phyloP scores from a whole-genome alignment of 2,888 invertebrate species.

The Corbicula japonica region DNA sequence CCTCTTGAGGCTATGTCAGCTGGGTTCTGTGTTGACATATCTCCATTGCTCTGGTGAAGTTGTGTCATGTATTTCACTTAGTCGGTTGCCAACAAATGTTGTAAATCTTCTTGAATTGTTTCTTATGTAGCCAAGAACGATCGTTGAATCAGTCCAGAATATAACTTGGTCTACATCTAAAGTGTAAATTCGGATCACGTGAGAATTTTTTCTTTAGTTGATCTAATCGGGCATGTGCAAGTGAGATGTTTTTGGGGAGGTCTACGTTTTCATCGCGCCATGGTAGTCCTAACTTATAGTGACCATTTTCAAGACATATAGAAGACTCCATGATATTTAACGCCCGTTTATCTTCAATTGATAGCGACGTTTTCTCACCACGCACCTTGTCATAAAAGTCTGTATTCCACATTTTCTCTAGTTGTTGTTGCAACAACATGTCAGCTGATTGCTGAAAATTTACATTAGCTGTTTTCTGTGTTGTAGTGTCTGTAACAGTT shows the following conservation, averaged over 20 bases:
- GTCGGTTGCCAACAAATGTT: constrained; percentile 52
- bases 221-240: neutral
- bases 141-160: constrained; percentile 55
- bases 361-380: neutral
- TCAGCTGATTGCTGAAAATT: neutral
- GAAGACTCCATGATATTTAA: constrained; percentile 13
- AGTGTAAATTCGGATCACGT: constrained; percentile 10
- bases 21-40: constrained; percentile 41
- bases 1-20: constrained; percentile 47
- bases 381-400: neutral
- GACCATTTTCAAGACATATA: constrained; percentile 10
- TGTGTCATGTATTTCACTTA: constrained; percentile 27
- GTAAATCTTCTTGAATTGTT: constrained; percentile 48
- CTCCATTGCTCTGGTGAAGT: constrained; percentile 42
- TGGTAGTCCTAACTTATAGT: constrained; percentile 27
- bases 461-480: neutral
- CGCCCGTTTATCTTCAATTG: neutral
- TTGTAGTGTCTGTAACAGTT: neutral
- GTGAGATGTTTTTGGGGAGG: constrained; percentile 10
- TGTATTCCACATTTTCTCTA: constrained; percentile 1
- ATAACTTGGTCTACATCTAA: constrained; percentile 24
- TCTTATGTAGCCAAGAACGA: constrained; percentile 47
- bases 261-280: constrained; percentile 12
- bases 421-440: neutral
- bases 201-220: constrained; percentile 26